phyloP scores from a whole-genome alignment of 2,113 vertebrate species.

The Neodontobutis hainanensis region DNA sequence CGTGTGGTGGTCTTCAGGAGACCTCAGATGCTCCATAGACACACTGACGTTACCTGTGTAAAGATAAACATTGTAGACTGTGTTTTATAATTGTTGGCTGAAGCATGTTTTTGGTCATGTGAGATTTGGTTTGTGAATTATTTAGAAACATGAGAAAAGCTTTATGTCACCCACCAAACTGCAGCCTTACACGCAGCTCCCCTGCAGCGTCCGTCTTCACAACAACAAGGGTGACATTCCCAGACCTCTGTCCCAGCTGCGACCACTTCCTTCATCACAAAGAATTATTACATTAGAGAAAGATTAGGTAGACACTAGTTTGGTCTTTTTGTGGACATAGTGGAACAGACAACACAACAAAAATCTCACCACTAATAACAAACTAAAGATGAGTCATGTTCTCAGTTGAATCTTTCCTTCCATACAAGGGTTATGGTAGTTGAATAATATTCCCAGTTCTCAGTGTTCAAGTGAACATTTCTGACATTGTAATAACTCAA shows the following conservation, averaged over 20 bases:
- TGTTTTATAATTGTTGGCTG: conserved; percentile 53
- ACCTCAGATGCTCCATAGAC: conserved; percentile 19
- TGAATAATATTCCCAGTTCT: too few relatives aligned
- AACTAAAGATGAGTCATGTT: too few relatives aligned
- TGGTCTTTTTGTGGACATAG: too few relatives aligned
- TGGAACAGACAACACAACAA: too few relatives aligned
- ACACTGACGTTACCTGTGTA: neutral
- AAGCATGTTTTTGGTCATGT: conserved; percentile 37
- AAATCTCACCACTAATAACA: too few relatives aligned
- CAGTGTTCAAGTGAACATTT: too few relatives aligned
- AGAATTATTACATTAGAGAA: neutral
- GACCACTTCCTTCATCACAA: conserved; percentile 1
- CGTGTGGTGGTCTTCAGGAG: neutral
- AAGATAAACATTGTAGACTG: neutral
- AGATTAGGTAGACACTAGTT: neutral
- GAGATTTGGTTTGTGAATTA: conserved; percentile 31
- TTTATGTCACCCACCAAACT: neutral
- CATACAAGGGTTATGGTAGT: too few relatives aligned
- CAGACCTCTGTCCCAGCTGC: neutral
- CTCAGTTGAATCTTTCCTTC: too few relatives aligned
- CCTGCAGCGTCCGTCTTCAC: neutral
- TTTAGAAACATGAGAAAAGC: conserved; percentile 31
- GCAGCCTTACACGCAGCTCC: neutral
- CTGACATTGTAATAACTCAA: too few relatives aligned
- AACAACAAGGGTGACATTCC: neutral